Percentiles rank a stretch among this genome's conserved stretches.
These are phyloP conservation scores for Orchestia grillus DNA, from an alignment of 1,140 invertebrate genomes.

Conservation along the genomic window DNA sequence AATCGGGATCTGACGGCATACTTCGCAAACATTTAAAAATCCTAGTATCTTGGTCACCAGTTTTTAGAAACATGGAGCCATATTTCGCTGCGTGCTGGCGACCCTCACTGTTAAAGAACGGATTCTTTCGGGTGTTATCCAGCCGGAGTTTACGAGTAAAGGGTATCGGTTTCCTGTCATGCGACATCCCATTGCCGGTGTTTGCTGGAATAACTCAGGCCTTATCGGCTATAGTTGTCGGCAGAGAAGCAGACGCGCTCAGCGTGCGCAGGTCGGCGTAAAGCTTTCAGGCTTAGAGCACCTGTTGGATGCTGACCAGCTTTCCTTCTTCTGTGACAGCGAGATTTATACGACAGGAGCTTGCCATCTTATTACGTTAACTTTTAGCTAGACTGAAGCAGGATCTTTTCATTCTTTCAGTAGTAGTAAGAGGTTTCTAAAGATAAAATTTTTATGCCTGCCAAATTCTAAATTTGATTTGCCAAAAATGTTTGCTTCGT, in stretches of 20 bases:
- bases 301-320: neutral
- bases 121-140: slow-evolving; percentile 29
- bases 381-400: neutral
- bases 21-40: neutral
- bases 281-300: neutral
- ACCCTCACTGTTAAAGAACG: neutral
- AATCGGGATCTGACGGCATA: neutral
- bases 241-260: neutral
- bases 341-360: neutral
- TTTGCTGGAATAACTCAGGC: slow-evolving; percentile 37
- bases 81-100: neutral
- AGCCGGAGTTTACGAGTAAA: neutral
- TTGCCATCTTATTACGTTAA: neutral
- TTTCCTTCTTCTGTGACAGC: neutral
- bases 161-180: slow-evolving; percentile 35
- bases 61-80: neutral
- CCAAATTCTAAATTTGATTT: too few relatives aligned
- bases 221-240: slow-evolving; percentile 46
- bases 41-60: neutral
- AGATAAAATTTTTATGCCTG: too few relatives aligned
- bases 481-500: too few relatives aligned
- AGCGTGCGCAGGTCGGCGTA: neutral
- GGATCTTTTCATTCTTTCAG: neutral
- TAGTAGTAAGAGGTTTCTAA: neutral
- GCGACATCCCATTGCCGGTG: slow-evolving; percentile 38